These are phyloP conservation scores for Ranitomeya variabilis DNA, from an alignment of 2,113 vertebrate genomes.

Conservation along the genomic window DNA sequence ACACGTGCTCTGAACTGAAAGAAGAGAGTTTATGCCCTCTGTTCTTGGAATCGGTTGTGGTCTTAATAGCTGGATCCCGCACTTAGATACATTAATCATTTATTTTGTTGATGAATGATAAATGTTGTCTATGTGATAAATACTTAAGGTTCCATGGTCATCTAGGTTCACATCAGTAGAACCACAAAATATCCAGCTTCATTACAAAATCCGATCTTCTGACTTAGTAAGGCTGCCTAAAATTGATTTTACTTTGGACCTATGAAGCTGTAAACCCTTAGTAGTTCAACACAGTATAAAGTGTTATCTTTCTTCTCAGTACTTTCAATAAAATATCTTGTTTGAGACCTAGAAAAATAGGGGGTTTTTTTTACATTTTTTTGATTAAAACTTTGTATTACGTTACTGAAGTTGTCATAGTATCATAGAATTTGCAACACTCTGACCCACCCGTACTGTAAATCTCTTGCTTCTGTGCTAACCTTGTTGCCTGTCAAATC, in stretches of 20 bases:
- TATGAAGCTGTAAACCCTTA: not conserved
- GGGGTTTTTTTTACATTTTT: not conserved
- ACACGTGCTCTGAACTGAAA: too few species aligned
- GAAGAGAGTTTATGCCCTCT: too few species aligned
- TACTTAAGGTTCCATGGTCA: too few species aligned
- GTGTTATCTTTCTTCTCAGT: not conserved
- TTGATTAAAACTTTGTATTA: not conserved
- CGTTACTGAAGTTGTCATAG: not conserved
- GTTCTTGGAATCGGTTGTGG: too few species aligned
- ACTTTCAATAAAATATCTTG: not conserved
- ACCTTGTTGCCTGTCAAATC: constrained; percentile 56
- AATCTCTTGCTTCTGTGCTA: constrained; percentile 49
- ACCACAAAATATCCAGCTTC: too few species aligned
- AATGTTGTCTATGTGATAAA: too few species aligned
- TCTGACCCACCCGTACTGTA: constrained; percentile 49
- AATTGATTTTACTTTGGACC: not conserved
- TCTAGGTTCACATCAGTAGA: too few species aligned
- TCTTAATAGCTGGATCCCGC: too few species aligned
- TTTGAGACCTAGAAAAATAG: not conserved
- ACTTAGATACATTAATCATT: too few species aligned
- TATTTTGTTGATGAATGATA: too few species aligned
- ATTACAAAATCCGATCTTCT: too few species aligned
- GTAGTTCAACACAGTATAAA: not conserved
- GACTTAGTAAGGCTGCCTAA: not conserved
- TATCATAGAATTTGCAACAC: constrained; percentile 31